phyloP scores from a whole-genome alignment of 2,113 vertebrate genomes.

The Mustela nigripes region DNA sequence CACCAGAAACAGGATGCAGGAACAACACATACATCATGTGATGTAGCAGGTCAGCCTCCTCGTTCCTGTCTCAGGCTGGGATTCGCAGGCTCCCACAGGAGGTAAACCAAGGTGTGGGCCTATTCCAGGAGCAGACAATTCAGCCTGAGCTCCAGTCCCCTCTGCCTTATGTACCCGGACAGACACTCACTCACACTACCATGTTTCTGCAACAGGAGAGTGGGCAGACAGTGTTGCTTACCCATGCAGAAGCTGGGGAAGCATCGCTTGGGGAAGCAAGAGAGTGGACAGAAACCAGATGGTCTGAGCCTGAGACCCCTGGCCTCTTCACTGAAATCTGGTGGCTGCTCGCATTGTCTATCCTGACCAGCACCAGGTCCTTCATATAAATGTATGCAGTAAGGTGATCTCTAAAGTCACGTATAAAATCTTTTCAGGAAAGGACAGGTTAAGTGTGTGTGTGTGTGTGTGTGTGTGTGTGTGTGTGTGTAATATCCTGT shows the following conservation, averaged over 20 bases:
- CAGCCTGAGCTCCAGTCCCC: accelerated
- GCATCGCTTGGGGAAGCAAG: no score
- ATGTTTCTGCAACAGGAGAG: accelerated
- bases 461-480: no score
- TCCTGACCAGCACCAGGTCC: no score
- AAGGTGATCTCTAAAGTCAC: background rate
- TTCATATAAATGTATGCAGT: accelerated
- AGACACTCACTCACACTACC: background rate
- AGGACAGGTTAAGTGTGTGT: background rate
- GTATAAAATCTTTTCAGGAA: background rate
- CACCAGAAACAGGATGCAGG: accelerated
- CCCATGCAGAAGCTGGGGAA: background rate
- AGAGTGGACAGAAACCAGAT: background rate
- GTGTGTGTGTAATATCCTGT: no score
- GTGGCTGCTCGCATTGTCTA: background rate
- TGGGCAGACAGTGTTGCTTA: background rate
- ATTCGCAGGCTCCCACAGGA: accelerated
- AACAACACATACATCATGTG: background rate
- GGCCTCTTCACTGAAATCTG: background rate
- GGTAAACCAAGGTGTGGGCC: background rate
- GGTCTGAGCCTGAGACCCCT: background rate
- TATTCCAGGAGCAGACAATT: accelerated
- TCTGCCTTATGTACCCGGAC: accelerated
- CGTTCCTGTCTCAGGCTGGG: background rate
- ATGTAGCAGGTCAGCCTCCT: background rate